Percentiles rank a stretch among this genome's conserved stretches.
Conservation (phyloP, 1,140 invertebrate species). For the Chrysopa pallens region DNA sequence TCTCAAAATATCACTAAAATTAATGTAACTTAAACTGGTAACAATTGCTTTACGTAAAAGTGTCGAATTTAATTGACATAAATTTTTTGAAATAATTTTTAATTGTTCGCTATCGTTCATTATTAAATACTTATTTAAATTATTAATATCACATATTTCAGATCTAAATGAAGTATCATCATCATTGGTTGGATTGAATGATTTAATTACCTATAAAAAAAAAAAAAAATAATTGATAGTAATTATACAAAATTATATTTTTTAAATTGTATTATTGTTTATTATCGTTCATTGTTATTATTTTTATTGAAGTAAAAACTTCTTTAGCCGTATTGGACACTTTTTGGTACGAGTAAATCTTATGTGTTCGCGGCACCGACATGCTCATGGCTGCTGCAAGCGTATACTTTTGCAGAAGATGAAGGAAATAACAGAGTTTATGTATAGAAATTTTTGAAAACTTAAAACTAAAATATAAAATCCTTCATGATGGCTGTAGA, state of each 20-base stretch:
- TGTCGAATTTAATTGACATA: background rate
- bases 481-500: no score
- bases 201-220: background rate
- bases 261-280: background rate
- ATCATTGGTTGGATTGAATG: background rate
- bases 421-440: no score
- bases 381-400: no score
- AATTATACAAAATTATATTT: no score
- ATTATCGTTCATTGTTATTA: background rate
- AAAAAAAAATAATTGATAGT: background rate
- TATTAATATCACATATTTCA: background rate
- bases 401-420: no score
- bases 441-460: no score
- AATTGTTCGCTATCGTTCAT: background rate
- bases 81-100: background rate
- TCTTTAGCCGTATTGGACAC: no score
- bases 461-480: no score
- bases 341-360: no score
- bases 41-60: background rate
- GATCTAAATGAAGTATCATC: background rate
- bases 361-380: no score
- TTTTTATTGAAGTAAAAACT: no score
- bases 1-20: background rate
- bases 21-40: background rate
- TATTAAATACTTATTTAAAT: slow-evolving; percentile 1